Percentiles rank a stretch among this genome's conserved stretches.
phyloP scores from a whole-genome alignment of 2,888 invertebrate species.

The Pterostichus madidus region DNA sequence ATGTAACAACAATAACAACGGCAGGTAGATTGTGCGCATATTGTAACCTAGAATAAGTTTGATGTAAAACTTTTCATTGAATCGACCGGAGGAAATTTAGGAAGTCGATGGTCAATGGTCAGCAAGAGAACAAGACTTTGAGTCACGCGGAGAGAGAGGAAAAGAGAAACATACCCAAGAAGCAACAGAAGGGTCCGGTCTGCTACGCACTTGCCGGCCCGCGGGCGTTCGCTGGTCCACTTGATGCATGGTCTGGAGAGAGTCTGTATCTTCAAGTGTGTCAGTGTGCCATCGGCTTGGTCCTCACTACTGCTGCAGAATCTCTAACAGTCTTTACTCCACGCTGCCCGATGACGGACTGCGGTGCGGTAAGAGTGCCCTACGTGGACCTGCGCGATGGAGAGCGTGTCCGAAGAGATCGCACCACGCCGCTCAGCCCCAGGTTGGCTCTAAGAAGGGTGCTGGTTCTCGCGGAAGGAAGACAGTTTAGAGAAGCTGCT shows the following conservation, averaged over 20 bases:
- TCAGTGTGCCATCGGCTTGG: constrained; percentile 55
- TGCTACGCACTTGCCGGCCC: constrained; percentile 23
- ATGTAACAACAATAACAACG: constrained; percentile 11
- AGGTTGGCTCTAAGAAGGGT: constrained; percentile 85
- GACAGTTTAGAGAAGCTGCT: constrained; percentile 94
- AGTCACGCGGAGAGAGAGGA: not conserved
- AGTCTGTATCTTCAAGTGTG: constrained; percentile 56
- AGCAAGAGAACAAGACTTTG: constrained; percentile 8
- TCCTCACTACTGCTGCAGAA: not conserved
- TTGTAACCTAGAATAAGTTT: constrained; percentile 39
- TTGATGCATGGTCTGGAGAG: constrained; percentile 47
- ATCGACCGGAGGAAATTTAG: constrained; percentile 17
- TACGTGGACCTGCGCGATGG: constrained; percentile 82
- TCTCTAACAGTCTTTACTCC: constrained; percentile 23
- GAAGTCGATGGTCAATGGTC: constrained; percentile 49
- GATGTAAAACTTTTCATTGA: constrained; percentile 27
- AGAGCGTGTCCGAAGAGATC: constrained; percentile 85
- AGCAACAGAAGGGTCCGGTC: constrained; percentile 16
- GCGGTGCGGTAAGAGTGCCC: constrained; percentile 65
- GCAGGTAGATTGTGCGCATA: constrained; percentile 24
- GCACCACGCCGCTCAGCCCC: constrained; percentile 82
- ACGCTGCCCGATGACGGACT: constrained; percentile 60
- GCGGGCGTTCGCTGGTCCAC: constrained; percentile 25
- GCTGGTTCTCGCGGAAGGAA: constrained; percentile 90
- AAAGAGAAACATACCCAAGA: not conserved